Evolutionary conservation across 2,888 invertebrate genomes (phyloP).

Genomic region (Leucophenga maculata): DNA sequence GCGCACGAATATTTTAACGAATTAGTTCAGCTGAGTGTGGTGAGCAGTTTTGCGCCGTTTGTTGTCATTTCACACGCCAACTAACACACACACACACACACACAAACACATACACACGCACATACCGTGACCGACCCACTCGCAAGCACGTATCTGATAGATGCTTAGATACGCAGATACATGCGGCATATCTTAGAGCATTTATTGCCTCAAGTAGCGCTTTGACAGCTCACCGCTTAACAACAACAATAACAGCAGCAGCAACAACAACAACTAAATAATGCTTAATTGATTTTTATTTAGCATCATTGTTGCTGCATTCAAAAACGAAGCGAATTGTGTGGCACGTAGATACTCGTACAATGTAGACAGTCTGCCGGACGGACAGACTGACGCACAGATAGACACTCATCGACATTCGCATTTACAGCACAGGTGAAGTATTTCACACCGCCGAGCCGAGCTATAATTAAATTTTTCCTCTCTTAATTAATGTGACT

Average conservation of each 20-base stretch:
- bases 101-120: neutral
- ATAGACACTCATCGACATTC: conserved; percentile 8
- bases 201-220: too few relatives aligned
- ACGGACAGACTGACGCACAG: too few relatives aligned
- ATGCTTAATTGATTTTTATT: conserved; percentile 26
- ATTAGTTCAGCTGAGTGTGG: conserved; percentile 15
- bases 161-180: conserved; percentile 12
- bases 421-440: conserved; percentile 19
- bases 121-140: neutral
- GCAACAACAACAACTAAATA: conserved; percentile 12
- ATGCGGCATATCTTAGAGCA: too few relatives aligned
- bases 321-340: neutral
- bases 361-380: too few relatives aligned
- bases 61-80: conserved; percentile 25
- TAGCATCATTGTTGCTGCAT: conserved; percentile 19
- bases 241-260: too few relatives aligned
- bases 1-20: conserved; percentile 1
- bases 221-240: neutral
- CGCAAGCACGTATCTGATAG: conserved; percentile 1
- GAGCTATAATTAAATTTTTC: conserved; percentile 22
- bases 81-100: conserved; percentile 14
- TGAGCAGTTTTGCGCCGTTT: neutral
- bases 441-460: conserved; percentile 18
- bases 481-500: conserved; percentile 22
- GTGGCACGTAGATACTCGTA: too few relatives aligned